phyloP scores from a whole-genome alignment of 1,140 invertebrate species.

The Zaprionus kolodkinae region DNA sequence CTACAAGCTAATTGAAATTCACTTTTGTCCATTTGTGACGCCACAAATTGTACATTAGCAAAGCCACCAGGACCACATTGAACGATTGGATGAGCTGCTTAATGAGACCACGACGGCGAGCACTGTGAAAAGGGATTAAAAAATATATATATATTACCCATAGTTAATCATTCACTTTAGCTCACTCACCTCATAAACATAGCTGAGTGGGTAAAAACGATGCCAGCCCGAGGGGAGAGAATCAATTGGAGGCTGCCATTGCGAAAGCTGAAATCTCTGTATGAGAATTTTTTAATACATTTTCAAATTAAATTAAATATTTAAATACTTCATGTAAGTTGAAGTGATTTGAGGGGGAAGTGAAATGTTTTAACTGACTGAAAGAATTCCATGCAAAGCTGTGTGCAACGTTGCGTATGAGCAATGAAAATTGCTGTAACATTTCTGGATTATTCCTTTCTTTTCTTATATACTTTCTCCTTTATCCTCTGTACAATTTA shows the following conservation, averaged over 20 bases:
- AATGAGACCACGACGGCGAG: constrained; percentile 64
- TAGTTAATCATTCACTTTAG: not conserved
- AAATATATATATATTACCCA: not conserved
- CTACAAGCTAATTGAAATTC: constrained; percentile 64
- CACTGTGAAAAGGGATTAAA: constrained; percentile 8
- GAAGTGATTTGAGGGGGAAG: constrained; percentile 1
- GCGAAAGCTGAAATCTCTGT: constrained; percentile 12
- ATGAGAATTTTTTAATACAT: not conserved
- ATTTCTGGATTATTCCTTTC: not conserved
- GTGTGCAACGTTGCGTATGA: constrained; percentile 48
- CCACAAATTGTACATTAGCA: constrained; percentile 78
- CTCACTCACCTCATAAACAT: constrained; percentile 30
- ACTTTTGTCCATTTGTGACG: constrained; percentile 83
- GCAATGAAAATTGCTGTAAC: constrained; percentile 24
- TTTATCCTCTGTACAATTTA: not conserved
- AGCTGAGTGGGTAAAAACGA: constrained; percentile 14
- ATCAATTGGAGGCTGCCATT: constrained; percentile 20
- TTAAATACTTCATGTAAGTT: not conserved
- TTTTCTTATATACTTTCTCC: not conserved
- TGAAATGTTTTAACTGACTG: constrained; percentile 30
- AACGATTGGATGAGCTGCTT: constrained; percentile 72
- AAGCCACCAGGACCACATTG: constrained; percentile 72
- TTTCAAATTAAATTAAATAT: constrained; percentile 11
- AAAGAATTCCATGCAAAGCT: constrained; percentile 8
- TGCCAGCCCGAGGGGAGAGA: constrained; percentile 4